phyloP scores from a whole-genome alignment of 37 sponge, comb jelly and placozoan genomes.

The Theonella swinhoei region DNA sequence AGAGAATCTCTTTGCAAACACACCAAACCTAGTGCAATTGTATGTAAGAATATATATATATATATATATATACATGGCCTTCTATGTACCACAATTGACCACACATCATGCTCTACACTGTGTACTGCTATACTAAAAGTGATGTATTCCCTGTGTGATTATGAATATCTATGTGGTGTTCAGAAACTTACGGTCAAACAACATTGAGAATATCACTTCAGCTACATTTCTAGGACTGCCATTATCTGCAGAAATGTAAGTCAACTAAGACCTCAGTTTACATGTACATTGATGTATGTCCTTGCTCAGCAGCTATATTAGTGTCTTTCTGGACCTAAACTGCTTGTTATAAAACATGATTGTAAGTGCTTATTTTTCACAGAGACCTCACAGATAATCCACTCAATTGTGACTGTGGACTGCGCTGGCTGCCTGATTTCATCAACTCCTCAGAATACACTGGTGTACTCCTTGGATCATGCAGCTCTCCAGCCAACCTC shows the following conservation, averaged over 20 bases:
- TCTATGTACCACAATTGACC: not conserved
- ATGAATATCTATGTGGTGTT: not conserved
- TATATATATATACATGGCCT: too few relatives aligned
- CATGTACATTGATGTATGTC: too few relatives aligned
- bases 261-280: not conserved
- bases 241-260: not conserved
- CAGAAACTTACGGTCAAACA: slow-evolving; percentile 14
- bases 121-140: not conserved
- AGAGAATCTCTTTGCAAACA: slow-evolving; percentile 1
- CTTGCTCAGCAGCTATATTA: too few relatives aligned
- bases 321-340: too few relatives aligned
- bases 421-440: slow-evolving; percentile 55
- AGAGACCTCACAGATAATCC: slow-evolving; percentile 16
- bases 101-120: not conserved
- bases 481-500: slow-evolving; percentile 1
- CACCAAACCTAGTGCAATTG: not conserved
- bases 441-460: not conserved
- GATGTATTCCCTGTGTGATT: not conserved
- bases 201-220: slow-evolving; percentile 15
- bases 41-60: not conserved
- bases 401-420: slow-evolving; percentile 44
- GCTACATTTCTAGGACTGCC: slow-evolving; percentile 9
- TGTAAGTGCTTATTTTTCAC: not conserved
- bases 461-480: not conserved
- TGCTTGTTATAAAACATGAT: not conserved